These are phyloP conservation scores for Aporophyla nigra DNA, from an alignment of 2,888 invertebrate species.

Conservation along the genomic window DNA sequence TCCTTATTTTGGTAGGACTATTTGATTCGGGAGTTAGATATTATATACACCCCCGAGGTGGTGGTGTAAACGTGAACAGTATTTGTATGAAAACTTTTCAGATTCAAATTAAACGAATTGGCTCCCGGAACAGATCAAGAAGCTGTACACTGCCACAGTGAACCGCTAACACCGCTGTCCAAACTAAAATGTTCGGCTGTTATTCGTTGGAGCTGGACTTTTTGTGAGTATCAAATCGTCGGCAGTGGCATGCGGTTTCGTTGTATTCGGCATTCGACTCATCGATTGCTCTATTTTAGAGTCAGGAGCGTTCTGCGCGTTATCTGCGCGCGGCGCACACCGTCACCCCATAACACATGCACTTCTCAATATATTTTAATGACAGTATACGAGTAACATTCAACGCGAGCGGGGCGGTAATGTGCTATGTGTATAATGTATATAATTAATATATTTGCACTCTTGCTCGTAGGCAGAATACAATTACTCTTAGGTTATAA, in stretches of 20 bases:
- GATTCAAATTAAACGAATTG: conserved; percentile 12
- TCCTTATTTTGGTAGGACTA: conserved; percentile 19
- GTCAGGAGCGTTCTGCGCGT: conserved; percentile 50
- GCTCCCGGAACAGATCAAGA: not conserved
- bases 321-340: conserved; percentile 25
- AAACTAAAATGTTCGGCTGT: conserved; percentile 28
- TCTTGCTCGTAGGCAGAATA: too few relatives aligned
- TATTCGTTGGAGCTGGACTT: conserved; percentile 34
- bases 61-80: too few relatives aligned
- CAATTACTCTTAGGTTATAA: too few relatives aligned
- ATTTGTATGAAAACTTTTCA: not conserved
- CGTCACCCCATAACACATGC: conserved; percentile 4
- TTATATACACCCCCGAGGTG: conserved; percentile 3
- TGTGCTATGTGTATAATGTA: too few relatives aligned
- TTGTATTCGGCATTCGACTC: conserved; percentile 57
- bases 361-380: conserved; percentile 15
- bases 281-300: conserved; percentile 67
- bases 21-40: conserved; percentile 20
- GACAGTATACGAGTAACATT: conserved; percentile 11
- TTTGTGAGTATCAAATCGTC: conserved; percentile 57
- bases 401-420: not conserved
- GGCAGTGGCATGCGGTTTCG: conserved; percentile 65
- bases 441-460: too few relatives aligned
- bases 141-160: conserved; percentile 3
- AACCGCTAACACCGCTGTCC: conserved; percentile 17